Evolutionary conservation across 2,797 vertebrate species (phyloP).

Genomic region (Sitta carolinensis): DNA sequence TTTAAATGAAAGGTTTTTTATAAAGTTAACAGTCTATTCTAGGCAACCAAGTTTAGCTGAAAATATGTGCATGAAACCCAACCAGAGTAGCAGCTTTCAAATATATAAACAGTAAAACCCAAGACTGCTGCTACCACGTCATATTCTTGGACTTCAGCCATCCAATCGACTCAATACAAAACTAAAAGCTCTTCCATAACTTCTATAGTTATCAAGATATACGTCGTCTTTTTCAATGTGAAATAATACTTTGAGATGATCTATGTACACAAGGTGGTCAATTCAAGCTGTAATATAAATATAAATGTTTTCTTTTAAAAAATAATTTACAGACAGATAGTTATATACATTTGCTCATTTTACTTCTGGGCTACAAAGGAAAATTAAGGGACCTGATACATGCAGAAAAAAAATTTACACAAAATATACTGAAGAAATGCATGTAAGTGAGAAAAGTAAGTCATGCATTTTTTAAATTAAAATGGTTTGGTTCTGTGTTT

Average conservation of each 20-base stretch:
- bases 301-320: slow-evolving; percentile 87
- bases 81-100: slow-evolving; percentile 86
- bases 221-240: slow-evolving; percentile 96
- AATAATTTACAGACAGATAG: slow-evolving; percentile 82
- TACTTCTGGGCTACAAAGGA: slow-evolving; percentile 74
- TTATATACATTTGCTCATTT: slow-evolving; percentile 89
- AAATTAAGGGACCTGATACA: slow-evolving; percentile 22
- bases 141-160: slow-evolving; percentile 67
- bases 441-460: slow-evolving; percentile 58
- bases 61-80: slow-evolving; percentile 65
- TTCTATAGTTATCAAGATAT: slow-evolving; percentile 86
- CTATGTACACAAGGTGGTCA: slow-evolving; percentile 93
- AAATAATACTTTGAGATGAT: slow-evolving; percentile 97
- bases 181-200: slow-evolving; percentile 91
- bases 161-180: slow-evolving; percentile 88
- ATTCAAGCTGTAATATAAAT: slow-evolving; percentile 88
- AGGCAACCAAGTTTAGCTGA: slow-evolving; percentile 72
- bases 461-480: slow-evolving; percentile 7
- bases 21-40: slow-evolving; percentile 78
- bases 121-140: slow-evolving; percentile 81
- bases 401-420: slow-evolving; percentile 27
- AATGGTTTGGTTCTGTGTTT: neutral
- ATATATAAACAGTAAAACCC: slow-evolving; percentile 77
- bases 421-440: slow-evolving; percentile 49
- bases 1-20: slow-evolving; percentile 44